phyloP scores from a whole-genome alignment of 2,113 vertebrate genomes.

The Lethenteron reissneri region DNA sequence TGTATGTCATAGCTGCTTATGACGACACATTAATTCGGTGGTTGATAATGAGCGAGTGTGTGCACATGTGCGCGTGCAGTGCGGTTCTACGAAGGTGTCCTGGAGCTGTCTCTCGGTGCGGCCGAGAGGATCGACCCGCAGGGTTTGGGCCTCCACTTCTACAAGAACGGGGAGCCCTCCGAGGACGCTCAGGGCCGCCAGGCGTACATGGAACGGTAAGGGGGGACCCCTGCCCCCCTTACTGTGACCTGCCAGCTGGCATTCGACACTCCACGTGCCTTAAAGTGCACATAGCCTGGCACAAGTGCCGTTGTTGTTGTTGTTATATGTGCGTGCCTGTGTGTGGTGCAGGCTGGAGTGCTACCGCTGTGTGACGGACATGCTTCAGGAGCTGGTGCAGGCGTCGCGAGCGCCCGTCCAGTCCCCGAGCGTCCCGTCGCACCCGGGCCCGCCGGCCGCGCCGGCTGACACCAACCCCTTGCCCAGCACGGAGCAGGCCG shows the following conservation, averaged over 20 bases:
- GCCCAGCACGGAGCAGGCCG: slow-evolving; percentile 82
- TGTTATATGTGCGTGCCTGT: not conserved
- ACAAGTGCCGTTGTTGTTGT: too few species aligned
- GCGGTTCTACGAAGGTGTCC: slow-evolving; percentile 83
- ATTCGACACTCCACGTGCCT: too few species aligned
- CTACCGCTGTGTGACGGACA: slow-evolving; percentile 92
- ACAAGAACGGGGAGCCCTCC: slow-evolving; percentile 92
- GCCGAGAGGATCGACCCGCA: slow-evolving; percentile 90
- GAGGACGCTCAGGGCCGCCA: slow-evolving; percentile 58
- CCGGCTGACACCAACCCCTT: slow-evolving; percentile 96
- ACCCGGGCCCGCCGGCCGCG: slow-evolving; percentile 70
- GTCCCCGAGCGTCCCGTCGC: slow-evolving; percentile 90
- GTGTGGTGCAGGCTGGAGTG: slow-evolving; percentile 38
- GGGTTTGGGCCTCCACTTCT: slow-evolving; percentile 75
- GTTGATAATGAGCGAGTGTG: too few species aligned
- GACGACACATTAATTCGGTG: too few species aligned
- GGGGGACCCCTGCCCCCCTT: too few species aligned
- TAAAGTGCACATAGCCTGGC: too few species aligned
- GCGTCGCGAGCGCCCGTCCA: slow-evolving; percentile 92
- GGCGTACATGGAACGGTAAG: slow-evolving; percentile 21
- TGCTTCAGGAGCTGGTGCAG: slow-evolving; percentile 85
- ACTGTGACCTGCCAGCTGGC: too few species aligned
- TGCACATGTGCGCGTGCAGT: slow-evolving; percentile 22
- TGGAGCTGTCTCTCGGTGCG: slow-evolving; percentile 71
- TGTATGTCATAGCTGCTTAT: too few species aligned